phyloP scores from a whole-genome alignment of 2,113 vertebrate genomes.

The Ellobius talpinus region DNA sequence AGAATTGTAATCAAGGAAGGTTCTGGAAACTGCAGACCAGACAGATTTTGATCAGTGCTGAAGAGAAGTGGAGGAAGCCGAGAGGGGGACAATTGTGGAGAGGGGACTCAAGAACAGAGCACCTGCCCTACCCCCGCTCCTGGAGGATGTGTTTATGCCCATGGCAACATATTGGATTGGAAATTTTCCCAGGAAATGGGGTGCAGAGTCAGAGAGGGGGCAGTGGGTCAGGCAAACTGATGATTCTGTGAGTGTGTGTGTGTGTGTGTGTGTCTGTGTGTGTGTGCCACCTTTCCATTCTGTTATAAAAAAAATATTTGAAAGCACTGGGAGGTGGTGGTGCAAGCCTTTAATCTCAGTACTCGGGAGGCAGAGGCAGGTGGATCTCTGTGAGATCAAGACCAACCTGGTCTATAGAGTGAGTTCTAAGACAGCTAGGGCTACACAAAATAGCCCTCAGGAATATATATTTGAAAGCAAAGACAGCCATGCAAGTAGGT shows the following conservation, averaged over 20 bases:
- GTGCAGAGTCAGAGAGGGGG: too few species aligned
- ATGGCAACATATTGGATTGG: neutral
- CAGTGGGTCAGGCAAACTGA: neutral
- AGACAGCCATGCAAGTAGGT: constrained; percentile 50
- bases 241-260: neutral
- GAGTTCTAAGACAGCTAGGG: neutral
- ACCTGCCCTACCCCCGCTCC: neutral
- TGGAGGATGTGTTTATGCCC: neutral
- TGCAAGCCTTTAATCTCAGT: neutral
- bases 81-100: neutral
- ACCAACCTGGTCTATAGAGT: neutral
- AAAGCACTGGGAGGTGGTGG: neutral
- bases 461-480: constrained; percentile 57
- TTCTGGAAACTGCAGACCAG: neutral
- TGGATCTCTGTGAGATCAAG: neutral
- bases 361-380: neutral
- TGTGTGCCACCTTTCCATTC: neutral
- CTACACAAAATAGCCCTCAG: neutral
- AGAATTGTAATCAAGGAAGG: constrained; percentile 2
- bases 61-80: neutral
- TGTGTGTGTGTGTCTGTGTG: neutral
- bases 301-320: neutral
- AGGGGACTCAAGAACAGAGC: neutral
- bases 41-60: neutral
- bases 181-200: neutral